phyloP scores from a whole-genome alignment of 2,888 invertebrate genomes.

The Volucella inflata region DNA sequence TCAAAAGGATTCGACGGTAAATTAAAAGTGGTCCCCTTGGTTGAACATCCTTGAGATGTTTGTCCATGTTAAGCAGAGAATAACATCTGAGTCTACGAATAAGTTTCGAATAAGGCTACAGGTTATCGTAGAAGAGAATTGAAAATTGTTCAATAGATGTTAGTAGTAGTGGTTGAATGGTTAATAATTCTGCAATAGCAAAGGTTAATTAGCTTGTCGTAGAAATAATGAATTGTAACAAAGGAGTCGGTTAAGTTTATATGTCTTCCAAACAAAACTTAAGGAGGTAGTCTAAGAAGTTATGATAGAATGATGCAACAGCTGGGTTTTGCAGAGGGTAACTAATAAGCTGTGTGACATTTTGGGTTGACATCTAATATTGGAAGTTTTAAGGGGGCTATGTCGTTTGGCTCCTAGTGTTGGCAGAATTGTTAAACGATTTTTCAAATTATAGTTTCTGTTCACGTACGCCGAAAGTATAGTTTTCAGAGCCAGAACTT shows the following conservation, averaged over 20 bases:
- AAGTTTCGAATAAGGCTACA: too few relatives aligned
- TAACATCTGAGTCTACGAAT: slow-evolving; percentile 9
- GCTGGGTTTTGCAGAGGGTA: too few relatives aligned
- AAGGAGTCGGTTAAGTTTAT: neutral
- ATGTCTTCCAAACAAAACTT: neutral
- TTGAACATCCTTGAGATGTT: slow-evolving; percentile 32
- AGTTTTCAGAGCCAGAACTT: too few relatives aligned
- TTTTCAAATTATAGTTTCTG: too few relatives aligned
- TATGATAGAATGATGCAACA: too few relatives aligned
- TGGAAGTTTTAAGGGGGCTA: too few relatives aligned
- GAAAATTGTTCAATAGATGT: neutral
- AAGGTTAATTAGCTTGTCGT: slow-evolving; percentile 23
- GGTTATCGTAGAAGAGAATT: too few relatives aligned
- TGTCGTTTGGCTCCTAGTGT: too few relatives aligned
- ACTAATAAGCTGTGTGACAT: too few relatives aligned
- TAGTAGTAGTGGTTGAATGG: slow-evolving; percentile 9
- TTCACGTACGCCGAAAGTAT: too few relatives aligned
- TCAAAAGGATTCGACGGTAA: slow-evolving; percentile 61
- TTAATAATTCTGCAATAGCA: slow-evolving; percentile 19
- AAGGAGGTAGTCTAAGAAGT: neutral
- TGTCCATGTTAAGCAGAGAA: slow-evolving; percentile 15
- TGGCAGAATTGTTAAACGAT: too few relatives aligned
- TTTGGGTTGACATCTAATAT: too few relatives aligned
- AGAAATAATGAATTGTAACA: neutral
- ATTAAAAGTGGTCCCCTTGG: slow-evolving; percentile 42